A percentile compares a stretch with the other conserved stretches of the same genome.
Evolutionary conservation across 2,797 vertebrate genomes (phyloP).

Genomic region (Thunnus albacares): DNA sequence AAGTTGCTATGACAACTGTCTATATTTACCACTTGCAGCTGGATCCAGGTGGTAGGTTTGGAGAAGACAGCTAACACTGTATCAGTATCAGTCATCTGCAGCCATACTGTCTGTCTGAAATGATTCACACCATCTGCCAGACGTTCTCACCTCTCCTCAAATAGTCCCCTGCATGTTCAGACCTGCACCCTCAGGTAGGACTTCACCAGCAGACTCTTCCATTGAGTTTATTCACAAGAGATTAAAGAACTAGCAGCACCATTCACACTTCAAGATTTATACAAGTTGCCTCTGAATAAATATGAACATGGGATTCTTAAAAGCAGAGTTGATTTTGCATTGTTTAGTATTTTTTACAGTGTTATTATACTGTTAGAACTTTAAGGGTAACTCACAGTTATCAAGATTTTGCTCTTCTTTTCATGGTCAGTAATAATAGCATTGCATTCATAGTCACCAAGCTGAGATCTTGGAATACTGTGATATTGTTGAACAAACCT

Average conservation of each 20-base stretch:
- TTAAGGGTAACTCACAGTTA: too few species aligned
- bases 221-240: not conserved
- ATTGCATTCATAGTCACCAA: too few species aligned
- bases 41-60: slow-evolving; percentile 4
- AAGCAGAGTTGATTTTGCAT: too few species aligned
- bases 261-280: too few species aligned
- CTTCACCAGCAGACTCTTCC: not conserved
- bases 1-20: slow-evolving; percentile 55
- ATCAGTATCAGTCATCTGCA: slow-evolving; percentile 22
- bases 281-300: too few species aligned
- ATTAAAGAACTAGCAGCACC: not conserved
- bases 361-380: too few species aligned
- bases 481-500: too few species aligned
- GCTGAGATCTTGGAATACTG: too few species aligned
- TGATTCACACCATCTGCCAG: slow-evolving; percentile 34
- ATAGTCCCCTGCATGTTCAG: not conserved
- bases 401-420: too few species aligned
- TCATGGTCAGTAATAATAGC: too few species aligned
- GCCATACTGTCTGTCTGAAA: not conserved
- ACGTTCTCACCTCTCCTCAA: not conserved
- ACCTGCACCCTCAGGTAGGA: not conserved
- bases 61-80: slow-evolving; percentile 6
- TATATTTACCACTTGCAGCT: slow-evolving; percentile 50
- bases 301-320: too few species aligned
- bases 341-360: too few species aligned